Percentiles rank a stretch among this genome's conserved stretches.
Conservation (phyloP, 2,797 vertebrate genomes). For the Coendou prehensilis region DNA sequence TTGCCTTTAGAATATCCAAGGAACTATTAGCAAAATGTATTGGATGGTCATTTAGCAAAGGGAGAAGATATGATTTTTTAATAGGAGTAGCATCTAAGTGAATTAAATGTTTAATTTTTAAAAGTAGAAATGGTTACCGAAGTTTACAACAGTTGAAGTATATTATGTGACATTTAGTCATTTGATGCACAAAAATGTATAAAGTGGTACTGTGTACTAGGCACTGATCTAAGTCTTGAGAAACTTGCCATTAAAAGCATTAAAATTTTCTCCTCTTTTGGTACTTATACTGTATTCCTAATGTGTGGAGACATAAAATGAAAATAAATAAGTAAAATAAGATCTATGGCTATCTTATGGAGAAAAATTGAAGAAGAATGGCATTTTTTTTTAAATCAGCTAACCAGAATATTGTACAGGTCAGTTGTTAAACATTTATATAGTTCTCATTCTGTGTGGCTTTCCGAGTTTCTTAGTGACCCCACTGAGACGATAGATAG, state of each 20-base stretch:
- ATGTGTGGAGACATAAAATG: not conserved
- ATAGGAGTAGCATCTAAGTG: not conserved
- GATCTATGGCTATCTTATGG: not conserved
- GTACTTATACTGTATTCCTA: not conserved
- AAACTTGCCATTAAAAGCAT: not conserved
- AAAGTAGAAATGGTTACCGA: not conserved
- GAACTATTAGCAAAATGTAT: not conserved
- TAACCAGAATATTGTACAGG: not conserved
- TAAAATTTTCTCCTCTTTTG: not conserved
- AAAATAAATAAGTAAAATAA: slow-evolving; percentile 6
- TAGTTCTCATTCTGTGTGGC: not conserved
- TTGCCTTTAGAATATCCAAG: slow-evolving; percentile 6
- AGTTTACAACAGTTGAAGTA: not conserved
- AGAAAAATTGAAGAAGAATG: not conserved
- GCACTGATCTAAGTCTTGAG: not conserved
- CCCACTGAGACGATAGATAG: not conserved
- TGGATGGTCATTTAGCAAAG: not conserved
- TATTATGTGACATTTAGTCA: not conserved
- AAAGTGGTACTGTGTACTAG: not conserved
- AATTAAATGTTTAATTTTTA: not conserved
- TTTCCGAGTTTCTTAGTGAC: not conserved
- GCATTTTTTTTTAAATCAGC: slow-evolving; percentile 2
- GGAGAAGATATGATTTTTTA: not conserved
- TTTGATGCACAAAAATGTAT: not conserved
- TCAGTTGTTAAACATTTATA: not conserved